These are phyloP conservation scores for Syngnathus floridae DNA, from an alignment of 2,113 vertebrate species.

Conservation along the genomic window DNA sequence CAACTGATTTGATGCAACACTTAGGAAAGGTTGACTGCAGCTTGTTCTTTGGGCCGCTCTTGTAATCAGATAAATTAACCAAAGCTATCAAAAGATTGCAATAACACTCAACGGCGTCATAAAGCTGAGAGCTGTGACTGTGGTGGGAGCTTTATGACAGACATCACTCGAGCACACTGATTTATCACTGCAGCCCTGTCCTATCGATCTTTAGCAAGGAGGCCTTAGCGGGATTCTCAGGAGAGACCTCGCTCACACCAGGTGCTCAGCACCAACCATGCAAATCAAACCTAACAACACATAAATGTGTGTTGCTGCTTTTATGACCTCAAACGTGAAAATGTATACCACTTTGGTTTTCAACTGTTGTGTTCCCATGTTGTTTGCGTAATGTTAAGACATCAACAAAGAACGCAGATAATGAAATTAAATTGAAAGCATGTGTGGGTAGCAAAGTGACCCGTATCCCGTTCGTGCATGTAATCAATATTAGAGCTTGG, in stretches of 20 bases:
- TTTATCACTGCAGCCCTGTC: slow-evolving; percentile 65
- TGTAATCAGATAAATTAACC: slow-evolving; percentile 78
- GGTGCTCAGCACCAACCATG: slow-evolving; percentile 49
- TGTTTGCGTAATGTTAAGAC: slow-evolving; percentile 60
- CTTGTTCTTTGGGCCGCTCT: slow-evolving; percentile 53
- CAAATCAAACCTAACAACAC: slow-evolving; percentile 46
- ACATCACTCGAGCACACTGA: slow-evolving; percentile 60
- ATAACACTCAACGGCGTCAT: slow-evolving; percentile 74
- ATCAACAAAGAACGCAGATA: slow-evolving; percentile 54
- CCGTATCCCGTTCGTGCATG: slow-evolving; percentile 59
- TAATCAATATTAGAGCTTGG: slow-evolving; percentile 67
- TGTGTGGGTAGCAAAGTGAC: slow-evolving; percentile 65
- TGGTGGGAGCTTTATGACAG: slow-evolving; percentile 67
- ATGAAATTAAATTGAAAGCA: slow-evolving; percentile 73
- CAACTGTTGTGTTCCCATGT: slow-evolving; percentile 27
- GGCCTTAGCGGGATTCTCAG: slow-evolving; percentile 55
- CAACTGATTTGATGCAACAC: slow-evolving; percentile 45
- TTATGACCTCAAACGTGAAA: slow-evolving; percentile 42
- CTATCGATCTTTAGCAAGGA: slow-evolving; percentile 63
- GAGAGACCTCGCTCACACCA: slow-evolving; percentile 55
- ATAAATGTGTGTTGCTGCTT: slow-evolving; percentile 20
- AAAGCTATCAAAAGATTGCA: slow-evolving; percentile 78
- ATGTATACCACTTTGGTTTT: slow-evolving; percentile 8
- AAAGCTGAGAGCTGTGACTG: slow-evolving; percentile 67
- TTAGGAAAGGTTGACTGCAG: slow-evolving; percentile 51